These are phyloP conservation scores for Nannoperca australis DNA, from an alignment of 2,797 vertebrate species.

Conservation along the genomic window DNA sequence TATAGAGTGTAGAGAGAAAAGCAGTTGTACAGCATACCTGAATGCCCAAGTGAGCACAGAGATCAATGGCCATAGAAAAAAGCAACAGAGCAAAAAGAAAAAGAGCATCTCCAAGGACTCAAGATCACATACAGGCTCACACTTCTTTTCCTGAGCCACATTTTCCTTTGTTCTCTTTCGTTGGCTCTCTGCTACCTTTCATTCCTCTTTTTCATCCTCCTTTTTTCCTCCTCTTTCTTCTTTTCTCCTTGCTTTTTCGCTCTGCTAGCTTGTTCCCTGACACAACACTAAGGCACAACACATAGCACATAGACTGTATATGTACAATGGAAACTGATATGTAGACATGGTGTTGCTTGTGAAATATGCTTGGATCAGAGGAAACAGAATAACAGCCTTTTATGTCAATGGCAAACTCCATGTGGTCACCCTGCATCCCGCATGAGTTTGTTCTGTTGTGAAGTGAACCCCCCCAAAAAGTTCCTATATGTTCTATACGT, in stretches of 20 bases:
- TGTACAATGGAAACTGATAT: constrained; percentile 7
- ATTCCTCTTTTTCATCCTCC: constrained; percentile 40
- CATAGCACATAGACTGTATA: background rate
- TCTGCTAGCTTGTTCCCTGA: constrained; percentile 1
- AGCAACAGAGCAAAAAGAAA: background rate
- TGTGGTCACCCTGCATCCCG: background rate
- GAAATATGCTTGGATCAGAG: constrained; percentile 19
- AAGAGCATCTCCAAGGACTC: constrained; percentile 52
- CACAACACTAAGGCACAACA: constrained; percentile 2
- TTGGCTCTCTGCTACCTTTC: constrained; percentile 25
- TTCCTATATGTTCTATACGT: background rate
- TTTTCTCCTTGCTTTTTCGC: constrained; percentile 22
- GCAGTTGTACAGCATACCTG: constrained; percentile 24
- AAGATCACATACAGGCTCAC: constrained; percentile 33
- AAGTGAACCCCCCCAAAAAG: background rate
- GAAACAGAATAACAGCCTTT: background rate
- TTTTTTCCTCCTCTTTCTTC: background rate
- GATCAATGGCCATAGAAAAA: constrained; percentile 38
- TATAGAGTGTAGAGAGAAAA: constrained; percentile 3
- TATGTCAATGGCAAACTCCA: background rate
- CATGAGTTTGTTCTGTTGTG: background rate
- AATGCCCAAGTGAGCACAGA: constrained; percentile 16
- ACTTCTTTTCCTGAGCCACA: background rate
- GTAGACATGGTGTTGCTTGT: constrained; percentile 29
- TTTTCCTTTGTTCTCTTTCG: constrained; percentile 40